Evolutionary conservation across 2,888 invertebrate genomes (phyloP).

Genomic region (Drosophila lacicola): DNA sequence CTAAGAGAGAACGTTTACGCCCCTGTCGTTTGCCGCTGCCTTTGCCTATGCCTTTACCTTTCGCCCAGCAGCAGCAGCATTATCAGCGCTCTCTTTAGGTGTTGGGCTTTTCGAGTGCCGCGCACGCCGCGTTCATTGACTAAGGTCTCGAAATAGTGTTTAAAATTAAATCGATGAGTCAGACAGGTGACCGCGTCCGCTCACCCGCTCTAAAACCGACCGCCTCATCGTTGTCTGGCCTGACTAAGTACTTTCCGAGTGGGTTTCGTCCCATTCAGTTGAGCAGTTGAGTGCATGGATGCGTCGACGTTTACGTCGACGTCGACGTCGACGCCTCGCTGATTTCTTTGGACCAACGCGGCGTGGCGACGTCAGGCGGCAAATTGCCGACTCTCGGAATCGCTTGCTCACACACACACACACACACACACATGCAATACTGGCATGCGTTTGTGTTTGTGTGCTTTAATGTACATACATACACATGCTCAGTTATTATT

Average conservation of each 20-base stretch:
- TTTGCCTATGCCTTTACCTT: constrained; percentile 9
- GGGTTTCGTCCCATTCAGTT: constrained; percentile 16
- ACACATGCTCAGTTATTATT: constrained; percentile 48
- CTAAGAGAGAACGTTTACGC: constrained; percentile 13
- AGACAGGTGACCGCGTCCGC: constrained; percentile 52
- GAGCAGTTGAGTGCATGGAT: constrained; percentile 19
- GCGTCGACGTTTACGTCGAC: constrained; percentile 6
- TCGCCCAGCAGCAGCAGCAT: constrained; percentile 19
- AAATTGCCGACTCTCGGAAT: constrained; percentile 21
- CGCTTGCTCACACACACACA: constrained; percentile 13
- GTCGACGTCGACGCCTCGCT: constrained; percentile 14
- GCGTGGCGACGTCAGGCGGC: constrained; percentile 27
- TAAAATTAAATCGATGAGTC: constrained; percentile 65
- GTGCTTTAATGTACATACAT: constrained; percentile 6
- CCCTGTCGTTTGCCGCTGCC: not conserved
- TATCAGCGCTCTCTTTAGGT: constrained; percentile 26
- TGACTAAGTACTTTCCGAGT: constrained; percentile 36
- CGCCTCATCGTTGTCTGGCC: constrained; percentile 19
- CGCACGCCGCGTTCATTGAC: constrained; percentile 54
- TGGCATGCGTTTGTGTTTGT: not conserved
- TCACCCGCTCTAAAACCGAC: constrained; percentile 18
- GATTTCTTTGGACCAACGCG: constrained; percentile 58
- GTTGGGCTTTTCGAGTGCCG: constrained; percentile 23
- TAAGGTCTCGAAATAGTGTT: constrained; percentile 62
- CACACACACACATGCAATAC: not conserved